Conservation (phyloP, 2,797 vertebrate genomes). For the Emydoidea blandingii region DNA sequence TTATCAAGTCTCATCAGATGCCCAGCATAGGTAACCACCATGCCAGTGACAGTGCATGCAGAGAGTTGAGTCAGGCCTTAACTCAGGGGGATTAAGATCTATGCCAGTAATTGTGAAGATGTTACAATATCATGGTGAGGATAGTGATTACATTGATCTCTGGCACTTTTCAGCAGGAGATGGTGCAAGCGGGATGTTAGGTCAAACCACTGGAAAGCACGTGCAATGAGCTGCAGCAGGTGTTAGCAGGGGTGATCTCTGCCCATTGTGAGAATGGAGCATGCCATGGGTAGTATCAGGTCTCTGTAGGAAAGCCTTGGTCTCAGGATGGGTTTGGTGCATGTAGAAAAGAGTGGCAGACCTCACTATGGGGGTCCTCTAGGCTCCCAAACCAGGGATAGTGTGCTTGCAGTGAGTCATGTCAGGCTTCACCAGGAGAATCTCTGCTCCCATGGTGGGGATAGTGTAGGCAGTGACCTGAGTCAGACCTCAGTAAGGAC, state of each 20-base stretch:
- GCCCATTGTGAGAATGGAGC: neutral
- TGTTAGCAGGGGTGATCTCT: neutral
- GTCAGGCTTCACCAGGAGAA: fast-evolving
- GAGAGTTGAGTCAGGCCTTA: neutral
- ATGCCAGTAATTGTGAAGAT: neutral
- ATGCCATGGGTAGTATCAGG: neutral
- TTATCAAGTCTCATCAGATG: neutral
- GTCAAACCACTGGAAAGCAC: fast-evolving
- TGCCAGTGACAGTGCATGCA: neutral
- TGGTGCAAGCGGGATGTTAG: neutral
- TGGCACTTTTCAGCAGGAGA: neutral
- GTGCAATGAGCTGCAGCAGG: fast-evolving
- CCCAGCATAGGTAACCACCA: neutral
- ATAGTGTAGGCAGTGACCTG: neutral
- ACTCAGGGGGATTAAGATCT: neutral
- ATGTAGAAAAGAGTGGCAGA: neutral
- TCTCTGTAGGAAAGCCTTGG: neutral
- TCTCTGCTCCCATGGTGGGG: neutral
- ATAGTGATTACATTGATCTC: neutral
- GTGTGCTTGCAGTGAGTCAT: neutral
- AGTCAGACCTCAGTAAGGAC: neutral
- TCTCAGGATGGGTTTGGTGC: neutral
- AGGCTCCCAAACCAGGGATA: neutral
- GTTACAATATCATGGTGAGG: neutral
- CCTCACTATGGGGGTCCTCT: neutral